Evolutionary conservation across 2,113 vertebrate genomes (phyloP), one percentile per base, ranked within the genome.

Genomic region (Cyanoramphus novaezelandiae): DNA sequence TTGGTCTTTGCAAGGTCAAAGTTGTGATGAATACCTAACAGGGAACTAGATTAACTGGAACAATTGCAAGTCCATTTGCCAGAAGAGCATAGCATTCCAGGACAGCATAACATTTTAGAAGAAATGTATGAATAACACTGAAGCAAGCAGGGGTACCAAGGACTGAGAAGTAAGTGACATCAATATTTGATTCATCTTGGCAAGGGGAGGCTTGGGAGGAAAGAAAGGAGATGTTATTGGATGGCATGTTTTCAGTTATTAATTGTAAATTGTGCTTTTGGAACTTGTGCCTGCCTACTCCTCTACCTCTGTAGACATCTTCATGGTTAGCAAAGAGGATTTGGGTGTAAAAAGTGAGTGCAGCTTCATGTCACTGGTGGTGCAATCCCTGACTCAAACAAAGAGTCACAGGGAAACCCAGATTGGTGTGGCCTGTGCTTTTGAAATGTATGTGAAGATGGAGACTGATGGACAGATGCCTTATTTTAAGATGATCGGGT

Each of bases 11-110:
- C 35, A 49, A 41, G 21, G 50, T 55, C 50, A 29, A 29, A 49
- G 31, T 59, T 46, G 13, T 1, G 0, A 31, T 7, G 3, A 11
- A 7, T 44, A 15, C 29, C 23, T 44, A 37, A 13, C 12, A 8
- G 64, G 46, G 43, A 44, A 13, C 52, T 87, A 33, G 62, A 13
- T 53, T 83, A 63, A 47, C 39, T 29, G 62, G 44, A 65, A 37
- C 24, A 60, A 24, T 33, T 20, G 29, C 31, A 53, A 44, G 33
- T 76, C 55, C 23, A 24, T 44, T 84, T 33, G 14, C 19, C n/a
- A 59, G 65, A 72, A 50, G 35, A 55, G 8, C 14, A 4, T 5
- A 46, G 35, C 11, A 10, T 49, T 77, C 65, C 15, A 57, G 35
- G 43, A 12, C 33, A 60, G 21, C 7, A 0, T 46, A 63, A 24